Evolutionary conservation across 2,888 invertebrate genomes (phyloP).

Genomic region (Drosophila acutilabella): DNA sequence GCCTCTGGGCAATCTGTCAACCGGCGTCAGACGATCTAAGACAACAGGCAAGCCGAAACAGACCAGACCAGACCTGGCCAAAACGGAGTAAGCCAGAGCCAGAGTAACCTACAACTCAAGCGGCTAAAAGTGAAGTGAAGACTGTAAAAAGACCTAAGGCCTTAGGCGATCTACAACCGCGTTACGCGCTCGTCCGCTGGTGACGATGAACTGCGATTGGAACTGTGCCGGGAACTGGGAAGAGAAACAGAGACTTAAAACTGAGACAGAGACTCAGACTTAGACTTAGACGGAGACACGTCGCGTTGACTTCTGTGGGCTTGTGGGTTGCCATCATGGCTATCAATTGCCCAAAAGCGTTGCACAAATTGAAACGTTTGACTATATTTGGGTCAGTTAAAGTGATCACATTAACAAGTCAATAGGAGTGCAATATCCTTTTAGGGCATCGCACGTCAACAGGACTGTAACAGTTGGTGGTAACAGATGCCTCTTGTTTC

Average conservation of each 20-base stretch:
- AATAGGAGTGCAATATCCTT: constrained; percentile 83
- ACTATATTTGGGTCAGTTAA: constrained; percentile 83
- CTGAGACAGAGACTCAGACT: constrained; percentile 12
- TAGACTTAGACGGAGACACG: constrained; percentile 16
- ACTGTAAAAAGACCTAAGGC: constrained; percentile 54
- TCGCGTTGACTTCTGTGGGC: constrained; percentile 61
- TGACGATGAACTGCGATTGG: constrained; percentile 72
- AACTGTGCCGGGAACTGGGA: constrained; percentile 18
- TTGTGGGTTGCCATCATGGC: constrained; percentile 50
- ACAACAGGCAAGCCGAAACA: constrained; percentile 50
- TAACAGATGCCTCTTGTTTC: constrained; percentile 50
- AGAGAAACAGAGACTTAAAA: constrained; percentile 13
- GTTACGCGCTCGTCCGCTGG: constrained; percentile 73
- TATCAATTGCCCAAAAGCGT: constrained; percentile 82
- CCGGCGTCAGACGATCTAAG: constrained; percentile 74
- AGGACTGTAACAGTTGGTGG: constrained; percentile 71
- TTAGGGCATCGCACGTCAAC: constrained; percentile 80
- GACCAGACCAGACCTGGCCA: constrained; percentile 4
- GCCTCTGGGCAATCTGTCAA: constrained; percentile 78
- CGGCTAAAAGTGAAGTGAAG: constrained; percentile 41
- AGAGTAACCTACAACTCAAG: constrained; percentile 45
- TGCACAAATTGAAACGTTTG: constrained; percentile 84
- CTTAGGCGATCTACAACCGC: constrained; percentile 69
- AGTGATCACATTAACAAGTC: constrained; percentile 83
- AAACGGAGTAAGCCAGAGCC: constrained; percentile 15